These are phyloP conservation scores for Urocolius indicus DNA, from an alignment of 2,113 vertebrate genomes.

Conservation along the genomic window DNA sequence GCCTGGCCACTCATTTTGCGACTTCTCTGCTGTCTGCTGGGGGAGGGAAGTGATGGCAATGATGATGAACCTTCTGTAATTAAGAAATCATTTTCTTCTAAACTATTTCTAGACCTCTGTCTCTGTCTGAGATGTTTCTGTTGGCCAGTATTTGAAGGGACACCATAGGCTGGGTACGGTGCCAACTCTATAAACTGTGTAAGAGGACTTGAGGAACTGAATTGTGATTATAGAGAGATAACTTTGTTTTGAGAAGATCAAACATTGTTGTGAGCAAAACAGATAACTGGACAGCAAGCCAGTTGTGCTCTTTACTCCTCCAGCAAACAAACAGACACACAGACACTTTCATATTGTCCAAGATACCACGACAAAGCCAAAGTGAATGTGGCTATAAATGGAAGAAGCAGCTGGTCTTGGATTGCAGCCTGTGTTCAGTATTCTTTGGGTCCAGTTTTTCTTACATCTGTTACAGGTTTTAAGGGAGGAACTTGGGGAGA, in stretches of 20 bases:
- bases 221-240: constrained; percentile 44
- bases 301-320: constrained; percentile 54
- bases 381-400: constrained; percentile 70
- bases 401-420: constrained; percentile 64
- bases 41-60: background rate
- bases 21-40: background rate
- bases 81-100: background rate
- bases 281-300: constrained; percentile 49
- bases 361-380: background rate
- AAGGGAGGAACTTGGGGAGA: constrained; percentile 5
- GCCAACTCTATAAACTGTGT: constrained; percentile 57
- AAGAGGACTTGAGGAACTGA: constrained; percentile 16
- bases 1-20: background rate
- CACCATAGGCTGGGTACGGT: constrained; percentile 27
- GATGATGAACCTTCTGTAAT: constrained; percentile 48
- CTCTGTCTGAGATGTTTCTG: constrained; percentile 55
- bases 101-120: constrained; percentile 54
- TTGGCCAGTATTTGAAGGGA: constrained; percentile 51
- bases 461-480: constrained; percentile 37
- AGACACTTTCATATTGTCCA: constrained; percentile 4
- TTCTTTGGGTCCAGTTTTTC: constrained; percentile 11
- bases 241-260: constrained; percentile 71
- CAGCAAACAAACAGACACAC: constrained; percentile 57
- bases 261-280: background rate
- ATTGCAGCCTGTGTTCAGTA: constrained; percentile 53